phyloP scores from a whole-genome alignment of 2,113 vertebrate species.

The Aphyosemion australe region DNA sequence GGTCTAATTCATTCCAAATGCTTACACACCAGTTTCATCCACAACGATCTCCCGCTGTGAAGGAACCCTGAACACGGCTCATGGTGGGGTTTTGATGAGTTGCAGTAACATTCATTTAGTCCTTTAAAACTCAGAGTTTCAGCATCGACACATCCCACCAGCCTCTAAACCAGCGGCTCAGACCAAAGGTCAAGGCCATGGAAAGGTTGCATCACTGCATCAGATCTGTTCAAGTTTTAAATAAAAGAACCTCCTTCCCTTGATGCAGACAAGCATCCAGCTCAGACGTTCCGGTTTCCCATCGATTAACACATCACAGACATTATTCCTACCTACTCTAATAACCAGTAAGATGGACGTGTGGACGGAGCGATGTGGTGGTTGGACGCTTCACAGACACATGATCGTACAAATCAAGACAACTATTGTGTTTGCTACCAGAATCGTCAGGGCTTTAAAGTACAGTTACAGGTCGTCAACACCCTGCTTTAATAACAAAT shows the following conservation, averaged over 20 bases:
- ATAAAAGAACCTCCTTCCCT: slow-evolving; percentile 18
- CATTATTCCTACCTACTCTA: slow-evolving; percentile 3
- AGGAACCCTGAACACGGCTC: no score
- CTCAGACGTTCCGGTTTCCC: neutral
- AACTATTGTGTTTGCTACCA: neutral
- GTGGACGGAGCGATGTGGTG: slow-evolving; percentile 43
- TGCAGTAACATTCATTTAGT: neutral
- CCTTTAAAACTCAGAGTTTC: neutral
- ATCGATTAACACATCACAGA: slow-evolving; percentile 18
- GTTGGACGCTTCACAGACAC: slow-evolving; percentile 25
- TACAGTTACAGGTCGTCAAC: slow-evolving; percentile 6
- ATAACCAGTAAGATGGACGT: slow-evolving; percentile 39
- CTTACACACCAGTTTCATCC: no score
- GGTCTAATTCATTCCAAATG: no score
- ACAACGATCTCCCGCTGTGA: no score
- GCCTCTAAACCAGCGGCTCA: slow-evolving; percentile 35
- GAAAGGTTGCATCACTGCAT: slow-evolving; percentile 56
- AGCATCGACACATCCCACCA: neutral
- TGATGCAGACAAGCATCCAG: slow-evolving; percentile 19
- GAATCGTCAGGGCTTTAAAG: slow-evolving; percentile 10
- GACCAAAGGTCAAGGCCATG: slow-evolving; percentile 68
- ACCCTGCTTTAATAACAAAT: slow-evolving; percentile 12
- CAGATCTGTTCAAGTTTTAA: slow-evolving; percentile 49
- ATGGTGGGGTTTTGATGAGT: no score
- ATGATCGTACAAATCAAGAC: slow-evolving; percentile 38